Percentiles rank a stretch among this genome's conserved stretches.
phyloP scores from a whole-genome alignment of 2,113 vertebrate species.

The Takifugu flavidus region DNA sequence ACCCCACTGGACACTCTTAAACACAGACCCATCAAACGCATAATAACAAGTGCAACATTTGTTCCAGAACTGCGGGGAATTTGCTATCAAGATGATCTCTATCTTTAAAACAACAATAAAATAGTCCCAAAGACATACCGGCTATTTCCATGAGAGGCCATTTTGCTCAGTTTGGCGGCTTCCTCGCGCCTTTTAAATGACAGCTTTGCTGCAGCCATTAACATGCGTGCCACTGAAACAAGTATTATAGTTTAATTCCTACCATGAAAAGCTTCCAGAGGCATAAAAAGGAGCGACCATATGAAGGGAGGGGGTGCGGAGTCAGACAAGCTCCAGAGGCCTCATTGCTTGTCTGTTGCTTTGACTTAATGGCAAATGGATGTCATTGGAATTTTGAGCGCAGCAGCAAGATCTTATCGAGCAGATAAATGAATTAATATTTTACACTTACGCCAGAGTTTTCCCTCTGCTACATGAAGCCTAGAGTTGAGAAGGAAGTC shows the following conservation, averaged over 20 bases:
- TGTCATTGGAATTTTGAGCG: conserved; percentile 73
- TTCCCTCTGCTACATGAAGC: conserved; percentile 48
- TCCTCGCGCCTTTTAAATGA: conserved; percentile 67
- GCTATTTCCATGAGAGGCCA: conserved; percentile 60
- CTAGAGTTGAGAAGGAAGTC: conserved; percentile 60
- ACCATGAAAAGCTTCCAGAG: conserved; percentile 75
- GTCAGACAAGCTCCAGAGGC: conserved; percentile 64
- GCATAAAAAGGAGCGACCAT: conserved; percentile 52
- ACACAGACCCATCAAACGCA: conserved; percentile 61
- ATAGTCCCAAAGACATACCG: conserved; percentile 50
- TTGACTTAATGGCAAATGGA: conserved; percentile 75
- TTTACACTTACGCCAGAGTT: conserved; percentile 72
- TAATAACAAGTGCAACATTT: conserved; percentile 57
- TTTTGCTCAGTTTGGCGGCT: conserved; percentile 65
- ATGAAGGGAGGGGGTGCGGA: conserved; percentile 39
- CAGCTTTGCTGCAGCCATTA: conserved; percentile 68
- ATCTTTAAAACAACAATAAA: conserved; percentile 55
- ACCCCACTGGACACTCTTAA: conserved; percentile 66
- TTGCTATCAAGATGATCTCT: conserved; percentile 58
- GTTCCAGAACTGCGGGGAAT: conserved; percentile 57
- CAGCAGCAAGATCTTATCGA: conserved; percentile 75
- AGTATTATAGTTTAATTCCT: conserved; percentile 77
- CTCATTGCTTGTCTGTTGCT: conserved; percentile 61
- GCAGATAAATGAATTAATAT: conserved; percentile 81
- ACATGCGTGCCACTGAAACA: conserved; percentile 68